Evolutionary conservation across 2,113 vertebrate species (phyloP).

Genomic region (Paradoxurus hermaphroditus): DNA sequence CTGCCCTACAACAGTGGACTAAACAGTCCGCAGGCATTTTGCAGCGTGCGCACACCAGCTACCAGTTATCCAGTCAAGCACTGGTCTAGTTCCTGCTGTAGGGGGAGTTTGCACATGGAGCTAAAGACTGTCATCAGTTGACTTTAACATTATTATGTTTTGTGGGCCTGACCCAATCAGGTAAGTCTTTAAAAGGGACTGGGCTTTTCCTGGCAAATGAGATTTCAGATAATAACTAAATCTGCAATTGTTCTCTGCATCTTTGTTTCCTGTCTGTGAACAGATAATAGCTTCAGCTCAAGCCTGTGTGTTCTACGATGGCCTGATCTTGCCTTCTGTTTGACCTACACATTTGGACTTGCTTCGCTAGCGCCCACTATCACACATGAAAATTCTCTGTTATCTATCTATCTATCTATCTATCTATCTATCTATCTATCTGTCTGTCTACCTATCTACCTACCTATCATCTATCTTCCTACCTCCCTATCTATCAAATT

Average conservation of each 20-base stretch:
- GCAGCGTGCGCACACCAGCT: background rate
- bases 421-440: background rate
- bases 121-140: background rate
- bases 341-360: background rate
- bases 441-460: too few species aligned
- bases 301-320: rapidly evolving
- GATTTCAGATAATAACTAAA: background rate
- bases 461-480: background rate
- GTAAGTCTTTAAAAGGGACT: background rate
- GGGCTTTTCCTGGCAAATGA: background rate
- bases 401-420: background rate
- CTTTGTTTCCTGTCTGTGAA: background rate
- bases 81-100: background rate
- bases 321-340: background rate
- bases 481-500: background rate
- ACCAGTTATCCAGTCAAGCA: background rate
- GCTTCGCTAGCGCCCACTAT: background rate
- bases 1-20: background rate
- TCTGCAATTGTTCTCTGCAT: background rate
- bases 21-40: background rate
- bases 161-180: background rate
- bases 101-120: background rate
- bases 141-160: background rate
- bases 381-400: background rate
- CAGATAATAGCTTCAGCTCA: background rate